Percentiles rank a stretch among this genome's conserved stretches.
Conservation (phyloP, 2,888 invertebrate genomes). For the Trilocha varians region DNA sequence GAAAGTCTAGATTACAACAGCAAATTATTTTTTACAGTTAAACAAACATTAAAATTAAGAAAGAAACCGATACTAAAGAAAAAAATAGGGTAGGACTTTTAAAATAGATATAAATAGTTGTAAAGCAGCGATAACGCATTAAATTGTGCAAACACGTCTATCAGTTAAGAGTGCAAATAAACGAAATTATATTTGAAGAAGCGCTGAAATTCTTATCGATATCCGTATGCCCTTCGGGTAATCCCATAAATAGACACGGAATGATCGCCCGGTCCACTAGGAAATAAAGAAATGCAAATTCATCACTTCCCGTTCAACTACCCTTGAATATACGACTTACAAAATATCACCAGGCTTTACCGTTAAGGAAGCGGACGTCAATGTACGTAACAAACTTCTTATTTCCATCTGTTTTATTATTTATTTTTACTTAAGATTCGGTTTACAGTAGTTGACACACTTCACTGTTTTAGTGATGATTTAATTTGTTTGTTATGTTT, state of each 20-base stretch:
- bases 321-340: slow-evolving; percentile 45
- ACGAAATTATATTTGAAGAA: background rate
- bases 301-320: slow-evolving; percentile 34
- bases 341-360: slow-evolving; percentile 23
- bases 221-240: slow-evolving; percentile 33
- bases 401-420: slow-evolving; percentile 9
- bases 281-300: slow-evolving; percentile 26
- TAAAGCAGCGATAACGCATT: background rate
- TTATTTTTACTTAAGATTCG: background rate
- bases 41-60: too few species aligned
- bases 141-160: background rate
- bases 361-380: slow-evolving; percentile 29
- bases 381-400: slow-evolving; percentile 18
- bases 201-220: slow-evolving; percentile 22
- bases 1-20: too few species aligned
- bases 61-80: too few species aligned
- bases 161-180: background rate
- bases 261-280: slow-evolving; percentile 15
- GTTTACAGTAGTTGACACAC: background rate
- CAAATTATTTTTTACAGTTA: too few species aligned
- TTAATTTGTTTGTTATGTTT: background rate
- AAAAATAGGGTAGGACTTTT: too few species aligned
- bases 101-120: too few species aligned
- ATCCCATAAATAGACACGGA: slow-evolving; percentile 43
- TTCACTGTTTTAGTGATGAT: background rate